phyloP scores from a whole-genome alignment of 1,140 invertebrate genomes.

The Schlechtendalia chinensis region DNA sequence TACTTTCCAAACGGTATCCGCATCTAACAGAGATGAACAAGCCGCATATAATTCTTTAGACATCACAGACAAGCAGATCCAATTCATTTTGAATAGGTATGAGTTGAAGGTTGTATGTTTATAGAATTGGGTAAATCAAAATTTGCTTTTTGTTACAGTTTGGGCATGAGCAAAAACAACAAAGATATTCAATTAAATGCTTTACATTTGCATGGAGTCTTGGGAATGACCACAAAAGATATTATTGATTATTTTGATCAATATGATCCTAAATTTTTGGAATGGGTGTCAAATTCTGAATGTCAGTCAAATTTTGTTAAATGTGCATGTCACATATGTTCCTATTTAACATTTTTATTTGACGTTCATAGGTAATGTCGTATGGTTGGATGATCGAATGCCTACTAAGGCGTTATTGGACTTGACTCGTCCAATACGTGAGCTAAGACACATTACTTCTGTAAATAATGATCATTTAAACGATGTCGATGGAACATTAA shows the following conservation, averaged over 20 bases:
- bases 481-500: background rate
- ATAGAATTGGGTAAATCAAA: background rate
- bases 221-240: conserved; percentile 37
- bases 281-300: conserved; percentile 42
- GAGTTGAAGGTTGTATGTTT: background rate
- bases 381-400: conserved; percentile 36
- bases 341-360: background rate
- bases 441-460: conserved; percentile 18
- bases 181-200: conserved; percentile 46
- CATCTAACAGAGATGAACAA: background rate
- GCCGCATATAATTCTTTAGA: background rate
- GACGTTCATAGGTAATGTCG: conserved; percentile 31
- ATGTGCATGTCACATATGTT: background rate
- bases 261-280: conserved; percentile 43
- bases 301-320: background rate
- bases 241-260: conserved; percentile 38
- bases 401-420: conserved; percentile 35
- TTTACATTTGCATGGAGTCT: conserved; percentile 35
- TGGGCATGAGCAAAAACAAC: conserved; percentile 43
- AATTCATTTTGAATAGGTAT: conserved; percentile 34
- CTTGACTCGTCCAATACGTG: conserved; percentile 38
- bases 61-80: conserved; percentile 36
- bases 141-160: conserved; percentile 2
- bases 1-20: background rate
- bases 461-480: background rate